Conservation (phyloP, 2,797 vertebrate species). For the Neomorphus geoffroyi region DNA sequence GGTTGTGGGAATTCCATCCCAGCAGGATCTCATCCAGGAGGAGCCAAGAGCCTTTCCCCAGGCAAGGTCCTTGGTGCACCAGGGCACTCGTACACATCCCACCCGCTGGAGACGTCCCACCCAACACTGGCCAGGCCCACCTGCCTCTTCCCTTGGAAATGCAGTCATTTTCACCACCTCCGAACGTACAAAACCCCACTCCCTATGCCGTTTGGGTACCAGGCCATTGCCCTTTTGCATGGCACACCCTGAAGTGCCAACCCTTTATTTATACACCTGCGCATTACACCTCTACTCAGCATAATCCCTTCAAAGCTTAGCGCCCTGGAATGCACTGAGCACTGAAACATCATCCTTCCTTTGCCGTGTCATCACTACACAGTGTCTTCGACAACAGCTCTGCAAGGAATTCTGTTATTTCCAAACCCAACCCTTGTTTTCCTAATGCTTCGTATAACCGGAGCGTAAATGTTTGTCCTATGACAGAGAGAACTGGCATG, state of each 20-base stretch:
- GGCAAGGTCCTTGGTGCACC: neutral
- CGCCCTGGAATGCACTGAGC: neutral
- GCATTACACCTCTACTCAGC: fast-evolving
- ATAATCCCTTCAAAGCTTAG: neutral
- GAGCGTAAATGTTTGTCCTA: conserved; percentile 35
- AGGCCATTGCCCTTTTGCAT: fast-evolving
- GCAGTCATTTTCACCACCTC: neutral
- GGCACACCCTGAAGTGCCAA: neutral
- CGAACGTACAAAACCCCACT: fast-evolving
- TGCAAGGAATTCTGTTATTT: neutral
- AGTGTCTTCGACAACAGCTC: neutral
- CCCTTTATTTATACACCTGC: neutral
- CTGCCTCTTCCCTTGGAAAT: neutral
- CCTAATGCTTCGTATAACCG: neutral
- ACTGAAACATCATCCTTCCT: neutral
- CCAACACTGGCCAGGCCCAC: neutral
- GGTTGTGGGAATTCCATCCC: neutral
- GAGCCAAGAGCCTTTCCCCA: neutral
- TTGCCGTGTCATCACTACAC: neutral
- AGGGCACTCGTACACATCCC: neutral
- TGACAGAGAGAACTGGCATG: conserved; percentile 34
- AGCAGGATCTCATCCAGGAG: neutral
- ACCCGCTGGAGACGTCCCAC: neutral
- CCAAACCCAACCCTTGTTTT: neutral
- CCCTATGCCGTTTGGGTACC: neutral